Evolutionary conservation across 1,140 invertebrate genomes (phyloP).

Genomic region (Meteorus sp.): DNA sequence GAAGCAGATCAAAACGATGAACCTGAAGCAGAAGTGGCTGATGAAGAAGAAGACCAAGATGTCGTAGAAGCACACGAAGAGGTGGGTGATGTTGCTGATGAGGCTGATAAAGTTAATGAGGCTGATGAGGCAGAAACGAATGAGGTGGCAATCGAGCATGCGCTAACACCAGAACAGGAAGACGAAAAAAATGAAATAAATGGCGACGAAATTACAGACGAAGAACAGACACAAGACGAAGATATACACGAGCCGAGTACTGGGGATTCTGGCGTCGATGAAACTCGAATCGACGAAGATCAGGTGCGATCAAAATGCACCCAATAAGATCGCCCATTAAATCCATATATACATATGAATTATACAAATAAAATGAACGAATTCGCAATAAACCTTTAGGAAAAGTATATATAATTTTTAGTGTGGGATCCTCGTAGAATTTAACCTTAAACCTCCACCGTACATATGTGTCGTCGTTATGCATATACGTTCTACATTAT

Average conservation of each 20-base stretch:
- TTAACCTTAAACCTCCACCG: slow-evolving; percentile 2
- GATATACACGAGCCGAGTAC: slow-evolving; percentile 45
- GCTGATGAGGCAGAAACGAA: slow-evolving; percentile 11
- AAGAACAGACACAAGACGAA: slow-evolving; percentile 30
- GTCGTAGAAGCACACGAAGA: slow-evolving; percentile 19
- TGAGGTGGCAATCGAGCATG: slow-evolving; percentile 14
- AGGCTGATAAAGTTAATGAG: neutral
- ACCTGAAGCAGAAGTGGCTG: slow-evolving; percentile 42
- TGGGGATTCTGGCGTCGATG: slow-evolving; percentile 47
- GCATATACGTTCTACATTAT: neutral
- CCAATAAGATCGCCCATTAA: slow-evolving; percentile 12
- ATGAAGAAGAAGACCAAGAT: slow-evolving; percentile 47
- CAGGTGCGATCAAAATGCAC: slow-evolving; percentile 42
- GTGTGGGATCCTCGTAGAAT: slow-evolving; percentile 5
- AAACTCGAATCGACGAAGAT: slow-evolving; percentile 46
- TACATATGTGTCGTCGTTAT: slow-evolving; percentile 4
- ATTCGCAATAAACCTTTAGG: slow-evolving; percentile 11
- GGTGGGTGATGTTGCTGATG: slow-evolving; percentile 52
- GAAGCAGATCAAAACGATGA: no score
- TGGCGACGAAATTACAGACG: slow-evolving; percentile 17
- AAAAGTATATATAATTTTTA: slow-evolving; percentile 2
- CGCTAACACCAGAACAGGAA: no score
- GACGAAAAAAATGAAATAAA: slow-evolving; percentile 41
- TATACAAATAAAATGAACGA: neutral
- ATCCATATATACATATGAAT: neutral